Base-by-base conservation (phyloP, 2,113 vertebrate genomes). In the Stictonetta naevosa region DNA sequence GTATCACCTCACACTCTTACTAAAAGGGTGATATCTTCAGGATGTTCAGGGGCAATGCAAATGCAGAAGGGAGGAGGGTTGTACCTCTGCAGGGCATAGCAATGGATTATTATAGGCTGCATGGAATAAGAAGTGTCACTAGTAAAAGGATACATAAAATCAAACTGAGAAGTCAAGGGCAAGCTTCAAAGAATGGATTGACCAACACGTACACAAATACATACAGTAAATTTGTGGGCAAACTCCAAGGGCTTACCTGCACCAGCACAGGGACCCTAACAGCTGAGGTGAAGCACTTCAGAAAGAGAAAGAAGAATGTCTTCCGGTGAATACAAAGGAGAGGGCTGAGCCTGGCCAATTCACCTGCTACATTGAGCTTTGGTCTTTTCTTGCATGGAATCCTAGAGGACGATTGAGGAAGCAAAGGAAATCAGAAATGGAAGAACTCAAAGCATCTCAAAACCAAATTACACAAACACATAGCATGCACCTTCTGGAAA, bases 291-390 rank as follows among this genome's bases (percentile, higher is more conserved):
- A 86, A 90, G 63, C 93, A 96, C 62, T 95, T 98, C 93, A 98
- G 97, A 8, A 95, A 95, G 50, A 99, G 97, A 83, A 97, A 98
- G 97, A 99, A 99, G 94, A 99, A 99, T 3, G 89, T 77, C 8
- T 98, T 98, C 50, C 95, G 98, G 44, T 48, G 48, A 23, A 99
- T 92, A 44, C 73, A 90, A 93, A 99, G 96, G 74, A 98, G 97
- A 29, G 98, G 98, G 68, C 98, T 97, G 0, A 99, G 95, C 8
- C 91, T 97, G n/a, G 52, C 85, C 93, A 99, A 95, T 76, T 96
- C 85, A 3, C 99, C 99, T 28, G 62, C 95, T 53, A 99, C 88
- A 3, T 97, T 96, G 48, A 98, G 13, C 4, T 94, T 94, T 79
- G 88, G 74, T 66, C 36, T 90, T 17, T 60, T 92, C 46, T 88